Base-by-base conservation (phyloP, 2,888 invertebrate species). In the Stenichneumon culpator region DNA sequence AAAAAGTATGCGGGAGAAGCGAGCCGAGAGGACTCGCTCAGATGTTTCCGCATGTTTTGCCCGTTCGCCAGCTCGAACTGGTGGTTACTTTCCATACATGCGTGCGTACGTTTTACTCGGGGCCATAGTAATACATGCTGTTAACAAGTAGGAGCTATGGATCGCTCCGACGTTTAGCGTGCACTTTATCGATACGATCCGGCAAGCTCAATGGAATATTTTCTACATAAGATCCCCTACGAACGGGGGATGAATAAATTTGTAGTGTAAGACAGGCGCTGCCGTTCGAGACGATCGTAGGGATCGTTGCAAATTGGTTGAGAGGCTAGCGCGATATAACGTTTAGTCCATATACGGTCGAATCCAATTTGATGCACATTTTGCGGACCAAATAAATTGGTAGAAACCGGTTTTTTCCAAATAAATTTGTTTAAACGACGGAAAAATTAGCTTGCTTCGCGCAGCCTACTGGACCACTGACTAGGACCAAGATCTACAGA, bases 171-270 rank as follows among this genome's bases (percentile, higher is more conserved):
- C 54, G 79, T 85, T 85, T 63, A 73, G 67, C 79, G 70, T 54
- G 79, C 85, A 63, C 39, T 85, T 85, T 85, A 85, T 85, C 85
- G 85, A 85, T 44, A 77, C 82, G 82, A 85, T 85, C 85, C 72
- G 19, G 22, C 14, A 44, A 63, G 36, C 79, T 82, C 79, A 85
- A 85, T 85, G 77, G 79, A 72, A 85, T 82, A 85, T 85, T 85
- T 82, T 70, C 68, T 73, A 50, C 44, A 77, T 73, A 79, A 79
- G 79, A 85, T 72, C 67, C 79, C 70, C 25, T 75, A 60, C 50
- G 4, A 77, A 70, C 70, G 82, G 65, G 67, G 67, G 60, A 85
- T 74, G 74, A 79, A 84, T 84, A 79, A 75, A 82, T 85, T 79
- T 60, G 60, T 60, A 25, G 44, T 47, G 65, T 39, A 39, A 47